These are phyloP conservation scores for Porites lutea DNA, from an alignment of 64 coral and sea anemone genomes.

Conservation along the genomic window DNA sequence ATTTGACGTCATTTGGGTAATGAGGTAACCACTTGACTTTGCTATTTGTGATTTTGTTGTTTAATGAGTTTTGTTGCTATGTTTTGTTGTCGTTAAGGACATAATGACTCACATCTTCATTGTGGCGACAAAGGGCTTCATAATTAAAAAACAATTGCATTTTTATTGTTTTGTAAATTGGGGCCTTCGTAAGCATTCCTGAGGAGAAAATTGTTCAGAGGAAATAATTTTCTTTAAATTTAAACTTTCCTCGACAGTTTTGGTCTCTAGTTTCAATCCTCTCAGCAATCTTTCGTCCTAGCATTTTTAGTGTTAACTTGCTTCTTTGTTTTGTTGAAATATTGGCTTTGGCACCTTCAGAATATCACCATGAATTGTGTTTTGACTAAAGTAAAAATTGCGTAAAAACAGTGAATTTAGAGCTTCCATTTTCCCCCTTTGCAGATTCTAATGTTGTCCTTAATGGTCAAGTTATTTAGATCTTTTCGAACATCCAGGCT, in stretches of 20 bases:
- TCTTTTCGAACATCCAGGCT: no score
- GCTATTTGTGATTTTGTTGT: slow-evolving; percentile 19
- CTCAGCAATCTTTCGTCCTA: not conserved
- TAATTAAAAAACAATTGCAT: not conserved
- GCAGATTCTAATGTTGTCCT: no score
- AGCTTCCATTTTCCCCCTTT: no score
- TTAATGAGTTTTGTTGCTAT: slow-evolving; percentile 16
- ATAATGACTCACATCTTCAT: not conserved
- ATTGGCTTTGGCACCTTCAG: not conserved
- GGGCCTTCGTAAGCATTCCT: not conserved
- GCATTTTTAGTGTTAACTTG: not conserved
- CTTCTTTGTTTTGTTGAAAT: not conserved
- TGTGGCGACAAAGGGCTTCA: not conserved
- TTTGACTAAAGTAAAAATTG: no score
- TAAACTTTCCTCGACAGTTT: not conserved
- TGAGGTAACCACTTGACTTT: slow-evolving; percentile 9
- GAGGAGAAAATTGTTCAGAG: not conserved
- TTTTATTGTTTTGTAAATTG: not conserved
- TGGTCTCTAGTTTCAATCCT: not conserved
- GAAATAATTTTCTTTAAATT: not conserved
- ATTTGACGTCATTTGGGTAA: not conserved
- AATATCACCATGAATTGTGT: not conserved
- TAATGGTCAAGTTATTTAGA: no score
- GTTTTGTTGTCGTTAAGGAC: slow-evolving; percentile 48
- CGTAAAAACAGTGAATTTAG: no score